phyloP scores from a whole-genome alignment of 2,113 vertebrate species.

The Ginglymostoma cirratum region DNA sequence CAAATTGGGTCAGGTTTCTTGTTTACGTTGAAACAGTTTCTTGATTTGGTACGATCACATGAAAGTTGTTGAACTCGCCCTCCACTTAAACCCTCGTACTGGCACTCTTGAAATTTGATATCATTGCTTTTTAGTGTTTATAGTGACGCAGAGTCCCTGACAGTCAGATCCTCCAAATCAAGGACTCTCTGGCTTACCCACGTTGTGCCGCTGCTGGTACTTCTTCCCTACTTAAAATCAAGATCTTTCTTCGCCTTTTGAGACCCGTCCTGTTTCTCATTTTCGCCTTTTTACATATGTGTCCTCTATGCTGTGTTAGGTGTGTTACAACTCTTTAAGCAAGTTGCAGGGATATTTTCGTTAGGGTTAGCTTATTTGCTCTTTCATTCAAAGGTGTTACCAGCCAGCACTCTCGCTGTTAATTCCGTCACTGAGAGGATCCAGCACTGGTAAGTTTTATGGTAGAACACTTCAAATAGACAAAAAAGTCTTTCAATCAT shows the following conservation, averaged over 20 bases:
- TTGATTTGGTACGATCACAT: constrained; percentile 15
- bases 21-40: constrained; percentile 26
- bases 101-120: constrained; percentile 79
- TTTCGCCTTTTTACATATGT: neutral
- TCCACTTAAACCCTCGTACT: constrained; percentile 68
- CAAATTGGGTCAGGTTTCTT: neutral
- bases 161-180: constrained; percentile 33
- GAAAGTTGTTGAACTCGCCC: constrained; percentile 60
- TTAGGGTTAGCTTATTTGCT: constrained; percentile 17
- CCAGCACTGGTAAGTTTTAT: constrained; percentile 20
- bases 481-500: neutral
- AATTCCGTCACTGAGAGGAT: constrained; percentile 11
- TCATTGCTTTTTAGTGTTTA: constrained; percentile 67
- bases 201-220: constrained; percentile 36
- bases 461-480: neutral
- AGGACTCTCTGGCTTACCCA: constrained; percentile 47
- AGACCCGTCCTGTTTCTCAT: constrained; percentile 11
- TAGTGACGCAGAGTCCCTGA: constrained; percentile 25
- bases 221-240: constrained; percentile 49
- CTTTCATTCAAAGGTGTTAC: constrained; percentile 35
- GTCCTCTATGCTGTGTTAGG: neutral
- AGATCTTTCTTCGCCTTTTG: constrained; percentile 57
- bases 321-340: neutral
- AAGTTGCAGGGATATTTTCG: neutral
- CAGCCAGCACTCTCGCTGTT: constrained; percentile 17